Percentiles rank a stretch among this genome's conserved stretches.
These are phyloP conservation scores for Ametastegia equiseti DNA, from an alignment of 2,888 invertebrate genomes.

Conservation along the genomic window DNA sequence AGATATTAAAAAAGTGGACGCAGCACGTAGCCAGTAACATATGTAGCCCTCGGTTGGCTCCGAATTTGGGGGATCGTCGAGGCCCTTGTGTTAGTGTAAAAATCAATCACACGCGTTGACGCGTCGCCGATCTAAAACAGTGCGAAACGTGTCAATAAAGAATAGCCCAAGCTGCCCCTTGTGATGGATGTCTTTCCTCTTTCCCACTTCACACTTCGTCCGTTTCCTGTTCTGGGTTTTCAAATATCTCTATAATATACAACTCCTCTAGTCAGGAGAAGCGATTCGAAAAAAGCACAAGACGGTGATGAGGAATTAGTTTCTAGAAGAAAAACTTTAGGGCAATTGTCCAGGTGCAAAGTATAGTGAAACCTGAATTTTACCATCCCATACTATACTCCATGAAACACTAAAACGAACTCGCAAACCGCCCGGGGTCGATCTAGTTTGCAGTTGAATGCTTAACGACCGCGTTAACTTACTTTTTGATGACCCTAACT, in stretches of 20 bases:
- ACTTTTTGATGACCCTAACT: not conserved
- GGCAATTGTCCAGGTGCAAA: not conserved
- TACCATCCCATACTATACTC: not conserved
- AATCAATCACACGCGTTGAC: conserved; percentile 71
- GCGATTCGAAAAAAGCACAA: no score
- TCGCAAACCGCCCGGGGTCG: not conserved
- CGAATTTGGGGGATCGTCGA: conserved; percentile 25
- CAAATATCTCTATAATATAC: not conserved
- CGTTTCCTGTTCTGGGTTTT: conserved; percentile 15
- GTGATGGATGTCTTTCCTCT: conserved; percentile 60
- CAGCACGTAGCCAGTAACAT: conserved; percentile 60
- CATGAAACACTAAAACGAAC: not conserved
- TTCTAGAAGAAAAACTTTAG: not conserved
- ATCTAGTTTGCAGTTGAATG: conserved; percentile 5
- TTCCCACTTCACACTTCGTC: not conserved
- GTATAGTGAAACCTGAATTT: not conserved
- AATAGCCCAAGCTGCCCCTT: conserved; percentile 59
- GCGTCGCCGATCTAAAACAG: conserved; percentile 60
- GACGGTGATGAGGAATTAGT: not conserved
- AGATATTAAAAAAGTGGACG: conserved; percentile 59
- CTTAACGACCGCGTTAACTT: not conserved
- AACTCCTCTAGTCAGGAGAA: not conserved
- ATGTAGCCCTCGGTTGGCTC: conserved; percentile 57
- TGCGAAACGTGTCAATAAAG: conserved; percentile 61
- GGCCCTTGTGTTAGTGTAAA: conserved; percentile 62